Evolutionary conservation across 2,113 vertebrate genomes (phyloP).

Genomic region (Nesoenas mayeri): DNA sequence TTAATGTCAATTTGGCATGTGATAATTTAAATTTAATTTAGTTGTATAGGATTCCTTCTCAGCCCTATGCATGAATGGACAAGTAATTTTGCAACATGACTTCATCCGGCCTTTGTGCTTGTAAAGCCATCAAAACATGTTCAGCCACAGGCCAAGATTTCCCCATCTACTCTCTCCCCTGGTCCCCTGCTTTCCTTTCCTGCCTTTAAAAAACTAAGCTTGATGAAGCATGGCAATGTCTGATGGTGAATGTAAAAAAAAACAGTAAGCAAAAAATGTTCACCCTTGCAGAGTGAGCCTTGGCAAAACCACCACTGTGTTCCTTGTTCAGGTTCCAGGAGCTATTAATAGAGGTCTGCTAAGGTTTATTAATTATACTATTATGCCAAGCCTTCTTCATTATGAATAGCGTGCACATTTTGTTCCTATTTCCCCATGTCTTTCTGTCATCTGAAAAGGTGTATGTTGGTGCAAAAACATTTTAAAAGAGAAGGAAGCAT

Average conservation of each 20-base stretch:
- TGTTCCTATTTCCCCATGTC: neutral
- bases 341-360: slow-evolving; percentile 38
- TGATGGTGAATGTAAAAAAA: slow-evolving; percentile 44
- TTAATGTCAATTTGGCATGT: slow-evolving; percentile 44
- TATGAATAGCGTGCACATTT: neutral
- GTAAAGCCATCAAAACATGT: neutral
- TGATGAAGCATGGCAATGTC: slow-evolving; percentile 29
- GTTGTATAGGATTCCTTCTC: slow-evolving; percentile 31
- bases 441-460: slow-evolving; percentile 27
- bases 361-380: slow-evolving; percentile 42
- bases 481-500: slow-evolving; percentile 6
- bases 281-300: slow-evolving; percentile 9
- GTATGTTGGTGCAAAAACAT: neutral
- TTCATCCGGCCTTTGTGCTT: slow-evolving; percentile 37
- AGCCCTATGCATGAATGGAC: slow-evolving; percentile 34
- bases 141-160: slow-evolving; percentile 30
- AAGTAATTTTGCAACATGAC: slow-evolving; percentile 49
- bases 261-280: slow-evolving; percentile 53
- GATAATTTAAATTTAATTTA: slow-evolving; percentile 57
- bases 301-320: neutral
- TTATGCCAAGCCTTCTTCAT: neutral
- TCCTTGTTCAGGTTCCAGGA: slow-evolving; percentile 15
- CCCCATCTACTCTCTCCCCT: neutral
- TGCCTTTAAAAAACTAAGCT: slow-evolving; percentile 36
- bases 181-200: slow-evolving; percentile 19